Base-by-base conservation (phyloP, 2,113 vertebrate species). In the Raja brachyura region DNA sequence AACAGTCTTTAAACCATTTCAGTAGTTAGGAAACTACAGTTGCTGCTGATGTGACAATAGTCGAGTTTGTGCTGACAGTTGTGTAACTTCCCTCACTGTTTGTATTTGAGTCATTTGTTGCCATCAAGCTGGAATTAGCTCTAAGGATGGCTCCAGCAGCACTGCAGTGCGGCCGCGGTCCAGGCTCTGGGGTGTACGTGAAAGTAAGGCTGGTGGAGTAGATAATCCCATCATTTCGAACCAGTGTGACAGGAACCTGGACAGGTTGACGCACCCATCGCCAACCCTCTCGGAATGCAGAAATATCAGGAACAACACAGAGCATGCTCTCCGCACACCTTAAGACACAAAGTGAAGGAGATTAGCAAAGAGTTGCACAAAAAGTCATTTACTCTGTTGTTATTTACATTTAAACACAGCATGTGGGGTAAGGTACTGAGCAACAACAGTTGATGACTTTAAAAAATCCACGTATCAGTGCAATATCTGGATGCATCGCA, bases 161-260 rank as follows among this genome's bases (percentile, higher is more conserved):
- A 28, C 97, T 98, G 97, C 99, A 99, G 95, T 99, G 99, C 0
- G 99, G 98, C 93, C 98, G 96, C 0, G 98, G 99, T 93, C 99
- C 99, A 0, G 99, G 99, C 95, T 99, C 99, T 1, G 99, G 99
- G 0, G 99, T 99, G 97, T 99, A 99, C 14, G 99, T 99, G 94
- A 99, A 99, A 94, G 98, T 99, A 97, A 99, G 98, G 94, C 98
- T 99, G 96, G 99, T 99, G 96, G 99, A 99, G 96, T 99, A 99
- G 96, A 99, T 99, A 94, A 99, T 98, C 94, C 99, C 99, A 94
- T 99, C 99, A 5, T 98, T 99, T 93, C 98, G 96, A 94, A 99
- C 99, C 97, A 99, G 97, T 94, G 99, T 99, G 94, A 99, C 99
- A 93, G 99, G 99, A 93, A 99, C 99, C 96, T 99, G 99, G 93